Evolutionary conservation across 2,797 vertebrate genomes (phyloP).

Genomic region (Sciaenops ocellatus): DNA sequence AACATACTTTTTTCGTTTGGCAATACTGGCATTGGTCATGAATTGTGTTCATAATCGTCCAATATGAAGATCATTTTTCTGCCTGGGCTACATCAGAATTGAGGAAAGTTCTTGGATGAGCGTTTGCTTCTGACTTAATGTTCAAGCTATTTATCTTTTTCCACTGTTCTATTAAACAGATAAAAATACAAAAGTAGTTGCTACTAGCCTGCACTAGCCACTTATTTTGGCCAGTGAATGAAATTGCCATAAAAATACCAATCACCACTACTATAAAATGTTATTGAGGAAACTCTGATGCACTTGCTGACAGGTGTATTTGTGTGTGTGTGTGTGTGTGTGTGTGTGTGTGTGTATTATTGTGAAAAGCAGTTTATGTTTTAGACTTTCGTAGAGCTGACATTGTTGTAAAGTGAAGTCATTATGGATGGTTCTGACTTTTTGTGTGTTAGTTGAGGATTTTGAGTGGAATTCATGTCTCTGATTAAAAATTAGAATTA

Average conservation of each 20-base stretch:
- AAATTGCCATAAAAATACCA: neutral
- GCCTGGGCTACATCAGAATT: neutral
- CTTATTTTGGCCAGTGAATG: neutral
- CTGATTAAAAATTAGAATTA: neutral
- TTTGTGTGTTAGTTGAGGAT: neutral
- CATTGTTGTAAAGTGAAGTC: constrained; percentile 17
- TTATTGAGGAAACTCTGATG: constrained; percentile 22
- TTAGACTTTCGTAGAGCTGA: neutral
- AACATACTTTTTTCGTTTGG: neutral
- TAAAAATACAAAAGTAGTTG: neutral
- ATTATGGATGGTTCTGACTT: neutral
- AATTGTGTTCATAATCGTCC: neutral
- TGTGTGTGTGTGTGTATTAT: neutral
- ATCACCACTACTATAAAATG: constrained; percentile 15
- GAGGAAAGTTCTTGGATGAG: neutral
- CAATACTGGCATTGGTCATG: neutral
- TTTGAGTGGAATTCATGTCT: neutral
- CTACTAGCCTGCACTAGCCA: neutral
- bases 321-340: constrained; percentile 1
- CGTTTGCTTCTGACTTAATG: neutral
- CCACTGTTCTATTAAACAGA: neutral
- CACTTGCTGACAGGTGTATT: constrained; percentile 10
- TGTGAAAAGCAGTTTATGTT: constrained; percentile 1
- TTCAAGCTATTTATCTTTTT: neutral
- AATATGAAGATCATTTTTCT: neutral